These are phyloP conservation scores for Spisula solida DNA, from an alignment of 2,888 invertebrate genomes.

Conservation along the genomic window DNA sequence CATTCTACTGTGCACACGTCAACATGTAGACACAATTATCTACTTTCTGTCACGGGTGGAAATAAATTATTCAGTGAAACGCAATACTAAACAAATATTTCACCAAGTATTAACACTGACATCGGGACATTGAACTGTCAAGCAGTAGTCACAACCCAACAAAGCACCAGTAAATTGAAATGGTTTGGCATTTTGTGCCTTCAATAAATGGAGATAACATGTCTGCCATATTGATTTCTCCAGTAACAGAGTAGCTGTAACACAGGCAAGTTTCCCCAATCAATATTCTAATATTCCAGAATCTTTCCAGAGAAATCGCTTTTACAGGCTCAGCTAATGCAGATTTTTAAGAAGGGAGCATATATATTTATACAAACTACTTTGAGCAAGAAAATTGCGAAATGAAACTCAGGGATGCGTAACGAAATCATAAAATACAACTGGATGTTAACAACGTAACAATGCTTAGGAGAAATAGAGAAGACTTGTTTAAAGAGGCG, in stretches of 20 bases:
- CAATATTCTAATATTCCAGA: background rate
- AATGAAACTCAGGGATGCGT: background rate
- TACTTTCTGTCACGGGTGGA: background rate
- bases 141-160: background rate
- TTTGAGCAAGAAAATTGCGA: background rate
- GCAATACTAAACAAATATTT: background rate
- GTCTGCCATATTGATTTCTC: constrained; percentile 5
- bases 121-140: background rate
- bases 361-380: background rate
- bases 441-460: background rate
- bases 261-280: background rate
- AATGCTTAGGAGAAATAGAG: background rate
- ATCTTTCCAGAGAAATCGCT: background rate
- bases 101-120: background rate
- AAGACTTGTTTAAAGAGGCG: background rate
- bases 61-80: background rate
- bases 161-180: background rate
- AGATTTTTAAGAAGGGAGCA: background rate
- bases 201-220: constrained; percentile 3
- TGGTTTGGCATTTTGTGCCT: background rate
- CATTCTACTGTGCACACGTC: background rate
- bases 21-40: background rate
- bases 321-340: background rate
- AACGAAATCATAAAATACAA: background rate
- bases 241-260: background rate